Evolutionary conservation across 2,113 vertebrate genomes (phyloP).

Genomic region (Puffinus mauretanicus): DNA sequence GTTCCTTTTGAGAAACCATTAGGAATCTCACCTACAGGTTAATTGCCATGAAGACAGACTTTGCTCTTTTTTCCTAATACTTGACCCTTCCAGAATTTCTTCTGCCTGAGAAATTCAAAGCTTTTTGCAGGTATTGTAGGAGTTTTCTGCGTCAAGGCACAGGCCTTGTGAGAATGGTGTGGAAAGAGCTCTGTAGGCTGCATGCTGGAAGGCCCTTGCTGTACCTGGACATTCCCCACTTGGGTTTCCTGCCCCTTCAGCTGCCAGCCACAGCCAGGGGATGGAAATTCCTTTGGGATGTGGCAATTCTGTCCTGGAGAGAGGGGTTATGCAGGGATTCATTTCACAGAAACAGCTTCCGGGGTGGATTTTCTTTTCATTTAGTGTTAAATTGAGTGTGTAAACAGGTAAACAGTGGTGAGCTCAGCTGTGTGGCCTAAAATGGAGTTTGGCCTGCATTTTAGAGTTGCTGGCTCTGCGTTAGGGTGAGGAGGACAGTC

Average conservation of each 20-base stretch:
- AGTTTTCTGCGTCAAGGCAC: neutral
- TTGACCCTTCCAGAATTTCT: neutral
- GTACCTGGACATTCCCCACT: neutral
- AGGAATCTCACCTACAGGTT: neutral
- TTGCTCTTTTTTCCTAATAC: neutral
- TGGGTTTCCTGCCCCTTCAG: neutral
- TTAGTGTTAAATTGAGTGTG: neutral
- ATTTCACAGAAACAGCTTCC: neutral
- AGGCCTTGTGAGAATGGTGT: neutral
- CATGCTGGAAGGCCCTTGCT: rapidly evolving
- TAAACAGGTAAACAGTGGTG: neutral
- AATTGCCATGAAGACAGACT: neutral
- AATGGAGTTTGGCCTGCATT: neutral
- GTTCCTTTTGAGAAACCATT: neutral
- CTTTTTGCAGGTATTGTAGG: neutral
- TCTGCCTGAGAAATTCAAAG: neutral
- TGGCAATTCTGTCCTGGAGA: neutral
- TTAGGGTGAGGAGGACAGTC: neutral
- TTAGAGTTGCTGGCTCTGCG: neutral
- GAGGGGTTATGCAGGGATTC: neutral
- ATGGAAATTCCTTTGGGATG: neutral
- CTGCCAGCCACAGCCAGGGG: neutral
- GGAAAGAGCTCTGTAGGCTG: neutral
- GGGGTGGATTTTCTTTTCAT: neutral
- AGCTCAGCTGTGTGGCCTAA: neutral